Percentiles rank a stretch among this genome's conserved stretches.
Evolutionary conservation across 2,113 vertebrate species (phyloP).

Genomic region (Tichodroma muraria): DNA sequence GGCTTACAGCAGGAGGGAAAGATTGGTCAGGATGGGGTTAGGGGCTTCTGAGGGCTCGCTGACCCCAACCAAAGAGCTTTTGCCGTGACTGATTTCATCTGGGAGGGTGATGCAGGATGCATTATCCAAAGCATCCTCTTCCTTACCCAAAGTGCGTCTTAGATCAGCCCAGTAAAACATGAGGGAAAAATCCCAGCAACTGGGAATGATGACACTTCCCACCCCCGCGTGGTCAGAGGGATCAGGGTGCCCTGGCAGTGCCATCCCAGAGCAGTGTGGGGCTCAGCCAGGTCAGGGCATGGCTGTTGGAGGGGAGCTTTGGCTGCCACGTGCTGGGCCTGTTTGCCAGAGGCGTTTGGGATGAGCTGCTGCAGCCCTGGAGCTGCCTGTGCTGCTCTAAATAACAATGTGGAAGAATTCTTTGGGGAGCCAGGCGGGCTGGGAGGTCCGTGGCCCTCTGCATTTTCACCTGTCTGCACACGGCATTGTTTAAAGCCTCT

Average conservation of each 20-base stretch:
- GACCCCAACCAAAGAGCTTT: background rate
- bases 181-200: background rate
- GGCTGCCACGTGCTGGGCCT: background rate
- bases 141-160: background rate
- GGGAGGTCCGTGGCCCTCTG: conserved; percentile 31
- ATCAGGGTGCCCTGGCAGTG: background rate
- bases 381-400: background rate
- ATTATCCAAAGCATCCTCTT: background rate
- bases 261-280: accelerated
- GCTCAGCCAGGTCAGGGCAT: accelerated
- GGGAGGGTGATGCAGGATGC: background rate
- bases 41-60: background rate
- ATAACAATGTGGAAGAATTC: background rate
- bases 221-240: accelerated
- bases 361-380: background rate
- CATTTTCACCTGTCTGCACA: conserved; percentile 19
- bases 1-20: background rate
- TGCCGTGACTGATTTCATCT: background rate
- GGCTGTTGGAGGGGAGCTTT: background rate
- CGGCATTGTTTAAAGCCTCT: conserved; percentile 53
- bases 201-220: background rate
- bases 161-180: background rate
- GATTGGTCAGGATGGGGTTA: background rate
- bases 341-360: background rate
- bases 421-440: background rate